phyloP scores from a whole-genome alignment of 2,797 vertebrate species.

The Coranthus polyacanthus region DNA sequence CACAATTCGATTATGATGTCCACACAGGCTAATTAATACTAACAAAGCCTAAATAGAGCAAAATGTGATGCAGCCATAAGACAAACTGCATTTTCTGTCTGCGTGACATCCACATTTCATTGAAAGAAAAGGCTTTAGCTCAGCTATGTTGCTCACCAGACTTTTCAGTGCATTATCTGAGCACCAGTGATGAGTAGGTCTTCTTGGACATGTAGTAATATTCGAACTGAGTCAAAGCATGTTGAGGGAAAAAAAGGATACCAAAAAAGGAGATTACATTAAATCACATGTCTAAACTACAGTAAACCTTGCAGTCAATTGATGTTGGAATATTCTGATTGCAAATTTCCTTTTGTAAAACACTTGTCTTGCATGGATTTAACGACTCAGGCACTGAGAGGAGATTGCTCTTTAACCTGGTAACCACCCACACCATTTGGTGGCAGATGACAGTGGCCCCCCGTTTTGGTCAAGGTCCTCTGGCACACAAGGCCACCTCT shows the following conservation, averaged over 20 bases:
- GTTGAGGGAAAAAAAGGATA: neutral
- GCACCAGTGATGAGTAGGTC: neutral
- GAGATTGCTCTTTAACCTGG: conserved; percentile 47
- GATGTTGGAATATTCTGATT: neutral
- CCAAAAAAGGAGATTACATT: neutral
- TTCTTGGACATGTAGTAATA: conserved; percentile 8
- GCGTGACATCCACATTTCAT: neutral
- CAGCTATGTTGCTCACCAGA: neutral
- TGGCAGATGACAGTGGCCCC: conserved; percentile 53
- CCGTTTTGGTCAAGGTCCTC: conserved; percentile 56
- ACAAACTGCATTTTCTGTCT: neutral
- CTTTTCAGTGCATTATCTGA: neutral
- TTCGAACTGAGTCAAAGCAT: neutral
- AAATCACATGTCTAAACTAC: conserved; percentile 6
- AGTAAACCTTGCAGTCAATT: no score
- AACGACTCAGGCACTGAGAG: conserved; percentile 41
- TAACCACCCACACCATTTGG: conserved; percentile 29
- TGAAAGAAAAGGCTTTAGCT: neutral
- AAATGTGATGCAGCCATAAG: neutral
- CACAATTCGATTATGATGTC: no score
- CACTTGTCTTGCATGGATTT: conserved; percentile 16
- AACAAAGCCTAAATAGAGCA: neutral
- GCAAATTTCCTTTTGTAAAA: conserved; percentile 10
- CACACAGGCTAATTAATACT: no score
- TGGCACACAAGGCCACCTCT: conserved; percentile 49